Base-by-base conservation (phyloP, 2,888 invertebrate genomes). In the Tachina fera region DNA sequence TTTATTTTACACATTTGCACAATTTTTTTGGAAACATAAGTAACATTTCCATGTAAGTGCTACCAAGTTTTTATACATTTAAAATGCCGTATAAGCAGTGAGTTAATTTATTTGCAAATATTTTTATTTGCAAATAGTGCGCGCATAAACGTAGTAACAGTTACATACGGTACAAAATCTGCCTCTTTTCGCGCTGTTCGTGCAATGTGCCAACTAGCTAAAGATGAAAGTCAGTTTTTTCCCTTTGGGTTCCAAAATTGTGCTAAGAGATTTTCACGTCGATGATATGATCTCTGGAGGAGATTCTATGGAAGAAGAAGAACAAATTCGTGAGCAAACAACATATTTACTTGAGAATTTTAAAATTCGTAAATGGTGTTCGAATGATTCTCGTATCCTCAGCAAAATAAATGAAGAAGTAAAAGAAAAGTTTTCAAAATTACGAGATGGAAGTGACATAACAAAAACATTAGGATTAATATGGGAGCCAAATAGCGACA, bases 291-390 rank as follows among this genome's bases (percentile, higher is more conserved):
- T n/a, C n/a, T n/a, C n/a, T n/a, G n/a, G n/a, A n/a, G n/a, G n/a
- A n/a, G n/a, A n/a, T n/a, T n/a, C n/a, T n/a, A n/a, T n/a, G 19
- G 9, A 22, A 43, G 53, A 56, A 6, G 53, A 56, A 4, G 9
- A 11, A 9, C 8, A 53, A 67, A 43, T 70, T 39, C 9, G 22
- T 19, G 9, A 49, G 13, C 10, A 70, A 56, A 22, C 22, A 61
- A 41, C 61, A 43, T 2, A 41, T 9, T 45, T 76, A 1, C 45
- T 76, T 14, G 13, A 47, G 9, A 31, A 63, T 9, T 72, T 79
- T 49, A 19, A 51, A 58, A 63, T 80, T 31, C 43, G 71, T 9
- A 79, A 79, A 47, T 63, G 71, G 70, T 78, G 78, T 22, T 71
- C 47, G 1, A 79, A 79, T 39, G 9, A 47, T 16, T n/a, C 60